A percentile compares a stretch with the other conserved stretches of the same genome.
phyloP scores from a whole-genome alignment of 2,888 invertebrate species.

The Nemotelus nigrinus region DNA sequence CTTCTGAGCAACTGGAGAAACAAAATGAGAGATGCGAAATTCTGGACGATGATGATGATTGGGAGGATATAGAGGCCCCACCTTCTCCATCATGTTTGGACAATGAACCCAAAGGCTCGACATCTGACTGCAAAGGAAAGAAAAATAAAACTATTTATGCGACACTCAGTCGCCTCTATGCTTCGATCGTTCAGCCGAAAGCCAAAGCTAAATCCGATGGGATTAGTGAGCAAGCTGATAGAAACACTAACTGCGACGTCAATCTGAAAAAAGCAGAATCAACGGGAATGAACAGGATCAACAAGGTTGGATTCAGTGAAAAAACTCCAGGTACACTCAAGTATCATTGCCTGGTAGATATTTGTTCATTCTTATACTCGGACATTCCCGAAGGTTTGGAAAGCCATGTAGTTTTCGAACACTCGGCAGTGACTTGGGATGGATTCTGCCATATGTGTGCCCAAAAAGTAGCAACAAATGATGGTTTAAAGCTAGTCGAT shows the following conservation, averaged over 20 bases:
- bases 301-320: conserved; percentile 58
- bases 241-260: not conserved
- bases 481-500: conserved; percentile 37
- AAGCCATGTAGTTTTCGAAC: conserved; percentile 59
- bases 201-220: conserved; percentile 5
- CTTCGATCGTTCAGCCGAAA: conserved; percentile 46
- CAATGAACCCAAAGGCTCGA: conserved; percentile 48
- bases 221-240: not conserved
- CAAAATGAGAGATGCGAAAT: not conserved
- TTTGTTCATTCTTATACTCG: conserved; percentile 60
- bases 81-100: conserved; percentile 48
- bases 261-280: conserved; percentile 54
- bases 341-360: conserved; percentile 59
- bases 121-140: conserved; percentile 50
- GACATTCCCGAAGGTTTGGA: conserved; percentile 59
- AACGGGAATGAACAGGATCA: conserved; percentile 52
- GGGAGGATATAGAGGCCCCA: conserved; percentile 59
- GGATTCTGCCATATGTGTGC: conserved; percentile 69
- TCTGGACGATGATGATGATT: conserved; percentile 57
- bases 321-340: conserved; percentile 49
- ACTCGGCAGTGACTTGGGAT: conserved; percentile 66
- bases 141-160: conserved; percentile 54
- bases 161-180: conserved; percentile 53
- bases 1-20: not conserved
- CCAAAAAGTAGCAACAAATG: conserved; percentile 47